Evolutionary conservation across 1,140 invertebrate species (phyloP), one percentile per base, ranked within the genome.

Genomic region (Ceratina australensis): DNA sequence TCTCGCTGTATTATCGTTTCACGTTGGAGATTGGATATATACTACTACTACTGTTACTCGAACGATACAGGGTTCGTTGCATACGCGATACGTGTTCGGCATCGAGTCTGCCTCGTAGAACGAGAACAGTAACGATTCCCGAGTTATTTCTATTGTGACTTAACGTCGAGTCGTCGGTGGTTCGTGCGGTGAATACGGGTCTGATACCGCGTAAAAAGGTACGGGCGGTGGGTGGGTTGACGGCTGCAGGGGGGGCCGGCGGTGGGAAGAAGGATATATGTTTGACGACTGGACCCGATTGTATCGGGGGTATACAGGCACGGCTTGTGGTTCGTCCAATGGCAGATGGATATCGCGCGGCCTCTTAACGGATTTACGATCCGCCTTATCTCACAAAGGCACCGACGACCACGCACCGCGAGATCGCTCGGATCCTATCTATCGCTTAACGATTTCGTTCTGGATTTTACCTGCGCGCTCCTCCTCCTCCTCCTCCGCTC

Each of bases 281-380:
- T 82, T 67, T 72, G 72, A 84, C 59, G 72, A 84, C 65, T 74
- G 61, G 64, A 72, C 64, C 65, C 68, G 82, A 84, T 83, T 80
- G 61, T 84, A 84, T 84, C 82, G 72, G 28, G 28, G n/a, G n/a
- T n/a, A n/a, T 47, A 59, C 61, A 65, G 56, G 13, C 33, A 5
- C 16, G 57, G 77, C 49, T n/a, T 57, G 15, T 52, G 59, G 79
- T 50, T 75, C 67, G 42, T 72, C 79, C 79, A 81, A 81, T 81
- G 74, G 82, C 72, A 84, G 83, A 85, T 85, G 82, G 75, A 73
- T 85, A 85, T 85, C 83, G 75, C 83, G 75, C 61, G 24, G 28
- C 52, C 33, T 79, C 82, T 84, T 84, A 85, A 85, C 79, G 82
- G 83, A 85, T 85, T 85, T 85, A 85, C 83, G 83, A 85, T 59